Base-by-base conservation (phyloP, 2,888 invertebrate species). In the Hylaea fasciaria region DNA sequence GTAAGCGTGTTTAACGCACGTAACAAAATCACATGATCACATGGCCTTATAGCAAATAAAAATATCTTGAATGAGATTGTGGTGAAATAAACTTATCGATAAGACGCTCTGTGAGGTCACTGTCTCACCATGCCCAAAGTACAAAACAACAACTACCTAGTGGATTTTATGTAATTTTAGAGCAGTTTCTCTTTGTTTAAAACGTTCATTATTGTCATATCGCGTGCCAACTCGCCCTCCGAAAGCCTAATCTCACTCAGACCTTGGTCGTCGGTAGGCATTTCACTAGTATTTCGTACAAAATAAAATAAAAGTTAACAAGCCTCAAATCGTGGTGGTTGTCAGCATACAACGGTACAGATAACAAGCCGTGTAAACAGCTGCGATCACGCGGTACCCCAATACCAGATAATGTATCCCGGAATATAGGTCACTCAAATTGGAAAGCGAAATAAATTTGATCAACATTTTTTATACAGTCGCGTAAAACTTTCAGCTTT, bases 361-460 rank as follows among this genome's bases (percentile, higher is more conserved):
- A 73, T 77, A 76, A 76, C 76, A 74, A 74, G 74, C 66, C 62
- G 61, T 66, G 69, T 70, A 74, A 74, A 71, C 70, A 72, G 73
- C 69, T 65, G 56, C 56, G 63, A 76, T 72, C 74, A 68, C 70
- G 57, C 63, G 48, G 49, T 43, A 52, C 35, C 62, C 54, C 57
- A 69, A 68, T 64, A 72, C 29, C 50, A 16, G 41, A 41, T 72
- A 72, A 71, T 71, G 74, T 68, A 57, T 61, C 50, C 57, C 54
- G 58, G 67, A 56, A 43, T 69, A 65, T 74, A 67, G 74, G 74
- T 73, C 74, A 66, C 65, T 47, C 48, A 66, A 70, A 68, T 64
- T 48, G 48, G 32, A 49, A 50, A 56, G 56, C 32, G 29, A 49
- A 49, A 50, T 49, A 39, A n/a, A 47, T 50, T 29, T 45, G 44